Evolutionary conservation across 2,888 invertebrate genomes (phyloP).

Genomic region (Ormyrus pomaceus): DNA sequence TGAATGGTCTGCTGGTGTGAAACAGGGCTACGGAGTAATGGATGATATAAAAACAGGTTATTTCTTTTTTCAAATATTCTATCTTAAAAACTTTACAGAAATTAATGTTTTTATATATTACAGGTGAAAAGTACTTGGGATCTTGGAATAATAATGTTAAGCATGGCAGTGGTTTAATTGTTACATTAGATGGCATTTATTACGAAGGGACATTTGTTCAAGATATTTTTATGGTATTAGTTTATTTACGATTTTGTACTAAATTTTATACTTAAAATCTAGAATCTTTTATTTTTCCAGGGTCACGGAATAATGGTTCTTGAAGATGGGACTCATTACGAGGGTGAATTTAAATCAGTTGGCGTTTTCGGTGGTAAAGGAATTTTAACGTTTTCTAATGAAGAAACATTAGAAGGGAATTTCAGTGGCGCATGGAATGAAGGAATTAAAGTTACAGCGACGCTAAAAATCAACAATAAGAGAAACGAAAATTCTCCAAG

Average conservation of each 20-base stretch:
- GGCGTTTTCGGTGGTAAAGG: slow-evolving; percentile 90
- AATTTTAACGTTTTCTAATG: slow-evolving; percentile 86
- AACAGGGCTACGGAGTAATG: slow-evolving; percentile 92
- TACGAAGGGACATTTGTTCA: slow-evolving; percentile 92
- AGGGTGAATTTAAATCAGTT: slow-evolving; percentile 90
- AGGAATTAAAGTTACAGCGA: slow-evolving; percentile 87
- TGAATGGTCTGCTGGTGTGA: slow-evolving; percentile 87
- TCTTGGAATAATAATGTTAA: slow-evolving; percentile 91
- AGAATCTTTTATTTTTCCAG: slow-evolving; percentile 74
- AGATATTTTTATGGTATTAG: slow-evolving; percentile 83
- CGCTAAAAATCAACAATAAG: slow-evolving; percentile 81
- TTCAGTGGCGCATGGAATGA: slow-evolving; percentile 87
- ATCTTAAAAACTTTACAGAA: not conserved
- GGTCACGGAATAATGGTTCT: slow-evolving; percentile 93
- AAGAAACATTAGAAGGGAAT: slow-evolving; percentile 85
- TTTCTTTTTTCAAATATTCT: slow-evolving; percentile 4
- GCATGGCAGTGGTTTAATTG: slow-evolving; percentile 90
- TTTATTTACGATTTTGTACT: not conserved
- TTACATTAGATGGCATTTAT: slow-evolving; percentile 92
- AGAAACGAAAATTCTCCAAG: slow-evolving; percentile 77
- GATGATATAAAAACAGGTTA: slow-evolving; percentile 87
- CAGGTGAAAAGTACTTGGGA: slow-evolving; percentile 92
- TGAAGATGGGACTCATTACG: slow-evolving; percentile 92
- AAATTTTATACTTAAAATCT: not conserved
- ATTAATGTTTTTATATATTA: not conserved